phyloP scores from a whole-genome alignment of 2,888 invertebrate genomes.

The Ochropacha duplaris region DNA sequence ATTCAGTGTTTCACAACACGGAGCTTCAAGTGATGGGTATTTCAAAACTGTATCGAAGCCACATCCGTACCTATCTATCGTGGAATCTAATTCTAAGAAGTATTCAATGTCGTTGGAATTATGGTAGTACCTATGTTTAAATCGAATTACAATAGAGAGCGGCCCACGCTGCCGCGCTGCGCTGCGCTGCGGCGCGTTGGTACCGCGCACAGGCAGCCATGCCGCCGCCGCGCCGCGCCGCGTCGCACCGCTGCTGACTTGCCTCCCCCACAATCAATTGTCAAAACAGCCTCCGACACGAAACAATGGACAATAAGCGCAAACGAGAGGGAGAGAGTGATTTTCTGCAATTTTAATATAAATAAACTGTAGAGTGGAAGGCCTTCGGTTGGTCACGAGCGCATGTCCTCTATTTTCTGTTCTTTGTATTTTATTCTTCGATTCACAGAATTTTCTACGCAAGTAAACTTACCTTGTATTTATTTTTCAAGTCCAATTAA shows the following conservation, averaged over 20 bases:
- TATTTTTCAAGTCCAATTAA: background rate
- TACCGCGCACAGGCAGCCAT: slow-evolving; percentile 26
- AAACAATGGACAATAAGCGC: slow-evolving; percentile 58
- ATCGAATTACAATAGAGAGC: slow-evolving; percentile 65
- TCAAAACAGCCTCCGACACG: slow-evolving; percentile 55
- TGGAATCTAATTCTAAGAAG: slow-evolving; percentile 65
- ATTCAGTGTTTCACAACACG: slow-evolving; percentile 41
- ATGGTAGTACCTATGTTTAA: slow-evolving; percentile 53
- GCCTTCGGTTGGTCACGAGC: slow-evolving; percentile 61
- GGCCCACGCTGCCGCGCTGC: slow-evolving; percentile 54
- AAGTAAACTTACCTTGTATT: background rate
- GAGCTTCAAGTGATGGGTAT: slow-evolving; percentile 52
- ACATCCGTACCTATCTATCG: slow-evolving; percentile 51
- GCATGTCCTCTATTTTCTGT: slow-evolving; percentile 49
- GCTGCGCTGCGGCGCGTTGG: slow-evolving; percentile 31
- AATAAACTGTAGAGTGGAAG: slow-evolving; percentile 64
- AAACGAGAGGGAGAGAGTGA: slow-evolving; percentile 52
- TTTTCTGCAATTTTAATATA: slow-evolving; percentile 68
- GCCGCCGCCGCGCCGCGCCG: slow-evolving; percentile 28
- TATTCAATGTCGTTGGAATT: slow-evolving; percentile 67
- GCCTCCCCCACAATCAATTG: slow-evolving; percentile 49
- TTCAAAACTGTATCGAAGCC: slow-evolving; percentile 63
- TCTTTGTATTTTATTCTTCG: slow-evolving; percentile 35
- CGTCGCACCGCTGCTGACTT: slow-evolving; percentile 38
- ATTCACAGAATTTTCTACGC: slow-evolving; percentile 37